Base-by-base conservation (phyloP, 2,888 invertebrate species). In the Andrena praecox region DNA sequence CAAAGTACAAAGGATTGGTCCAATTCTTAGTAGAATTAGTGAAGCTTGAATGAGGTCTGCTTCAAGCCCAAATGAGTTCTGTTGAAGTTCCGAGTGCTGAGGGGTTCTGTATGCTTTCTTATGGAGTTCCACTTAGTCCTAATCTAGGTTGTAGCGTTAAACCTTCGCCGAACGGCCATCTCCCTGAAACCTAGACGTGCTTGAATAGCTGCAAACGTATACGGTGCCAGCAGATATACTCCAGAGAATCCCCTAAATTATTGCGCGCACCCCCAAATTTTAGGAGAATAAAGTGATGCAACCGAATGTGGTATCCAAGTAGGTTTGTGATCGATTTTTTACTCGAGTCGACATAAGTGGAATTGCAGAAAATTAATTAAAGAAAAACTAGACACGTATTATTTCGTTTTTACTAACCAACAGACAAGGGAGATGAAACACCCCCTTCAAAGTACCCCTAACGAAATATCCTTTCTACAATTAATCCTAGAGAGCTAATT, bases 31-130 rank as follows among this genome's bases (percentile, higher is more conserved):
- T 56, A 12, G 24, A 56, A 27, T 56, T 56, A 56, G 56, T 27
- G 56, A 10, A 56, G 56, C 27, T 56, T 24, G 8, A 27, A 56
- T 12, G 24, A 56, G 10, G 10, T 7, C 56, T 56, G 24, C 24
- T 27, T 56, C 56, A 24, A 24, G 56, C 56, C 10, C 27, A 24
- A 56, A 56, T 24, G 56, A 56, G 24, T 24, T 24, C 27, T 56
- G 24, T 27, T 56, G 12, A 56, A 27, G 56, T 56, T 56, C 56
- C 24, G 4, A 16, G 24, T 10, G 24, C 10, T 27, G 3, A 27
- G 24, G 52, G 24, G 12, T 56, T 27, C 56, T 56, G 56, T 24
- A 56, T 56, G 10, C 56, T 56, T 56, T 56, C 56, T 56, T 56
- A 56, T 24, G 24, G 24, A 27, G 56, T 27, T 27, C 27, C 24